A percentile compares a stretch with the other conserved stretches of the same genome.
phyloP scores from a whole-genome alignment of 2,797 vertebrate genomes.

The Sebastes taczanowskii region DNA sequence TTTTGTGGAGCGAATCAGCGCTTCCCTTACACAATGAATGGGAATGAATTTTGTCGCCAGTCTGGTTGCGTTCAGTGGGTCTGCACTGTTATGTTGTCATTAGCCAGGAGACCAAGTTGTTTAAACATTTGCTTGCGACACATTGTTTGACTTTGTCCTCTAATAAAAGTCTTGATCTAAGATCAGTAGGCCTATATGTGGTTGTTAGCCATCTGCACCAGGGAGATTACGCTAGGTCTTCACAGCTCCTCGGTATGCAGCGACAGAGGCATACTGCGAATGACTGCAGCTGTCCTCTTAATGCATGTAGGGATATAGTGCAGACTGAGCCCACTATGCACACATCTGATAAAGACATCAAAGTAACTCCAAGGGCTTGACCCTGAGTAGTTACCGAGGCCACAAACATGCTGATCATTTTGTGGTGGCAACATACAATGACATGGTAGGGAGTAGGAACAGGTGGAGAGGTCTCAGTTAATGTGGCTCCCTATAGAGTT shows the following conservation, averaged over 20 bases:
- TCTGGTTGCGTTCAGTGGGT: too few species aligned
- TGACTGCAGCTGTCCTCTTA: conserved; percentile 50
- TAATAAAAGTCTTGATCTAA: conserved; percentile 5
- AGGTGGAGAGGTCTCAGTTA: conserved; percentile 46
- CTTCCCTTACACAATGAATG: too few species aligned
- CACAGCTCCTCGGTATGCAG: conserved; percentile 46
- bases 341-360: conserved; percentile 43
- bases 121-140: background rate
- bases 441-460: conserved; percentile 12
- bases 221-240: conserved; percentile 37
- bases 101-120: background rate
- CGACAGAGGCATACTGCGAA: conserved; percentile 22
- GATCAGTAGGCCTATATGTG: conserved; percentile 1
- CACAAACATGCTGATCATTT: conserved; percentile 20
- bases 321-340: background rate
- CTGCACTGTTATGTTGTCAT: background rate
- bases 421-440: conserved; percentile 5
- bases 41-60: too few species aligned
- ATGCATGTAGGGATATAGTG: conserved; percentile 24
- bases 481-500: conserved; percentile 50
- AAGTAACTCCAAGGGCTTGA: background rate
- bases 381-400: conserved; percentile 7
- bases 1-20: too few species aligned
- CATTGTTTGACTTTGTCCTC: background rate
- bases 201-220: background rate